Evolutionary conservation across 2,888 invertebrate species (phyloP), one percentile per base, ranked within the genome.

Genomic region (Nipponacmea schrenckii): DNA sequence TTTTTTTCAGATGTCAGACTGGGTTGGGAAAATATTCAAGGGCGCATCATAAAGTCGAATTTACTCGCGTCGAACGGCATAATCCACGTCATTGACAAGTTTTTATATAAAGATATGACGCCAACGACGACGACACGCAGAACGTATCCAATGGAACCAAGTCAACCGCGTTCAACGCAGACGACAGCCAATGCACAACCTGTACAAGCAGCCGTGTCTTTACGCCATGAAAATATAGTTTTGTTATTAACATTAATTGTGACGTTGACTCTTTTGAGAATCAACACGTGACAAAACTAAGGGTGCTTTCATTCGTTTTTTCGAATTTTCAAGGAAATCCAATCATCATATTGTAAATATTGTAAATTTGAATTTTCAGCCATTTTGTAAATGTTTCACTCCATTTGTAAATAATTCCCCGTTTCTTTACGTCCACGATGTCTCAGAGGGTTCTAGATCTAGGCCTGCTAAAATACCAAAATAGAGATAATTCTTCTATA

Each of bases 41-140:
- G 83, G 8, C 77, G 76, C 68, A 74, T 85, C 10, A 74, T 79
- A 10, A 76, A 78, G 48, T 71, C 76, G n/a, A 82, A 85, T 72
- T 79, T 83, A 64, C 74, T 82, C 20, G 80, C 83, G 15, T 78
- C 78, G 26, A 84, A 85, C 74, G 85, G 84, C 17, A 79, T 85
- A n/a, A 83, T 85, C 31, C 85, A 85, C 69, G 77, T 84, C 14
- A 71, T 84, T 15, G 81, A 82, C 69, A 78, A 80, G 27, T 76
- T 82, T 50, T 74, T 84, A 64, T 76, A 81, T 62, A 77, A 75
- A 17, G 75, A 79, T 14, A 79, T 78, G 14, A 74, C 78, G 63
- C 73, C 76, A 65, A 73, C 76, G n/a, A 79, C 80, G 48, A 76
- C 79, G 15, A 65, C 71, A 56, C 20, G 24, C 8, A 56, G 20